Percentiles rank a stretch among this genome's conserved stretches.
phyloP scores from a whole-genome alignment of 2,113 vertebrate genomes.

The Lasiurus borealis region DNA sequence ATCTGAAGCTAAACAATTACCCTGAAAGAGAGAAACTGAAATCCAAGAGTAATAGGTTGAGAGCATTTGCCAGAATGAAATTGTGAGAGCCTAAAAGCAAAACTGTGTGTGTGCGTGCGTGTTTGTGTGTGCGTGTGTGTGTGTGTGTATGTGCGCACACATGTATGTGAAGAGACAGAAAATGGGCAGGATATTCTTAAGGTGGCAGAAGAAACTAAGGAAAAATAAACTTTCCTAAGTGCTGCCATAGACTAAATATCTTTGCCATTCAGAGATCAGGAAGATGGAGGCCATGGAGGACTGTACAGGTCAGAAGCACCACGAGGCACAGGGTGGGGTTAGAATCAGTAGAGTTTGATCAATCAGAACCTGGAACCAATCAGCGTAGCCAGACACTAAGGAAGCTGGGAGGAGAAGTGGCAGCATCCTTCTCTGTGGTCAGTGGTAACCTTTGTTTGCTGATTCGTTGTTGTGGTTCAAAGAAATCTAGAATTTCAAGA shows the following conservation, averaged over 20 bases:
- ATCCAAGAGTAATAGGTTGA: neutral
- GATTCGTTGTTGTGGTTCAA: neutral
- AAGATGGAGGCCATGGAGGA: neutral
- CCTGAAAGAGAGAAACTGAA: neutral
- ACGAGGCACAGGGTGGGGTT: neutral
- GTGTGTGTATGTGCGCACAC: neutral
- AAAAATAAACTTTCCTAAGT: neutral
- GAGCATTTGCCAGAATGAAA: neutral
- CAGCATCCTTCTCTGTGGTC: neutral
- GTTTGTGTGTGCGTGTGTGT: neutral
- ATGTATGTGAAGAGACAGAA: neutral
- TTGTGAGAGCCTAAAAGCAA: neutral
- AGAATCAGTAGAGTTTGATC: neutral
- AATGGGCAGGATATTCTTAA: neutral
- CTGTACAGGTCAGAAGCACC: neutral
- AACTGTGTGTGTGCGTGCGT: neutral
- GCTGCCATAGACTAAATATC: neutral
- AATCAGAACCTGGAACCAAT: neutral
- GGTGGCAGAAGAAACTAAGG: neutral
- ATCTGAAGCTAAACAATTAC: neutral
- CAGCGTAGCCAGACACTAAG: neutral
- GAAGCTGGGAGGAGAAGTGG: neutral
- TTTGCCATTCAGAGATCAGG: neutral
- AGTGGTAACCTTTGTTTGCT: neutral
- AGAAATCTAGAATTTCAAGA: neutral